A percentile compares a stretch with the other conserved stretches of the same genome.
Evolutionary conservation across 1,140 invertebrate species (phyloP).

Genomic region (Brachionus plicatilis): DNA sequence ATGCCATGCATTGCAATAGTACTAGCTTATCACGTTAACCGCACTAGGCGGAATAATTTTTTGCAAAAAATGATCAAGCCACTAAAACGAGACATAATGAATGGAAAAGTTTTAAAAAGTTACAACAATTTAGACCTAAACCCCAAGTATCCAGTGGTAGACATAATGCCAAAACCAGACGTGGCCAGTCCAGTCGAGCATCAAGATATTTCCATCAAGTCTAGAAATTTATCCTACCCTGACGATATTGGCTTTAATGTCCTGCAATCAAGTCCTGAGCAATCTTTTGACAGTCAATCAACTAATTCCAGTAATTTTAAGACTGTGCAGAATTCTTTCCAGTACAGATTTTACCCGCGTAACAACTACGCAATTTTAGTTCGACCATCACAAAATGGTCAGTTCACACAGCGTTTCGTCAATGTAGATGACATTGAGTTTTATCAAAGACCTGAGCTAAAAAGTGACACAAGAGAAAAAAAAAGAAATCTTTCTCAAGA

Average conservation of each 20-base stretch:
- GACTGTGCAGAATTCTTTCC: background rate
- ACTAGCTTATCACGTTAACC: conserved; percentile 2
- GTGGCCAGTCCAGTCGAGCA: background rate
- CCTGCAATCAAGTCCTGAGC: background rate
- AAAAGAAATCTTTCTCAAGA: background rate
- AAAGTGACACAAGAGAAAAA: background rate
- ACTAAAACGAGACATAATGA: conserved; percentile 4
- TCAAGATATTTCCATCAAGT: background rate
- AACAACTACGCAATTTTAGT: background rate
- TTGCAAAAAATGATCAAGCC: conserved; percentile 38
- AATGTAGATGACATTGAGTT: background rate
- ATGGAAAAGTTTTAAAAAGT: conserved; percentile 7
- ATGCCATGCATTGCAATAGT: conserved; percentile 16
- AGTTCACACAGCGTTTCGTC: background rate
- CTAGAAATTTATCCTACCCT: background rate
- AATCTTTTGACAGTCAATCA: background rate
- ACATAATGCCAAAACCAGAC: background rate
- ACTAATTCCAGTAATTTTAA: background rate
- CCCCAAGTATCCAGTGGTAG: background rate
- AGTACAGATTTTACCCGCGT: background rate
- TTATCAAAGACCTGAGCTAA: background rate
- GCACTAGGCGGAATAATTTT: conserved; percentile 10
- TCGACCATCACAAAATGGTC: background rate
- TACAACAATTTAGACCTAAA: conserved; percentile 11
- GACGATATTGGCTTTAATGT: background rate